A percentile compares a stretch with the other conserved stretches of the same genome.
Conservation (phyloP, 2,113 vertebrate species). For the Oriolus oriolus region DNA sequence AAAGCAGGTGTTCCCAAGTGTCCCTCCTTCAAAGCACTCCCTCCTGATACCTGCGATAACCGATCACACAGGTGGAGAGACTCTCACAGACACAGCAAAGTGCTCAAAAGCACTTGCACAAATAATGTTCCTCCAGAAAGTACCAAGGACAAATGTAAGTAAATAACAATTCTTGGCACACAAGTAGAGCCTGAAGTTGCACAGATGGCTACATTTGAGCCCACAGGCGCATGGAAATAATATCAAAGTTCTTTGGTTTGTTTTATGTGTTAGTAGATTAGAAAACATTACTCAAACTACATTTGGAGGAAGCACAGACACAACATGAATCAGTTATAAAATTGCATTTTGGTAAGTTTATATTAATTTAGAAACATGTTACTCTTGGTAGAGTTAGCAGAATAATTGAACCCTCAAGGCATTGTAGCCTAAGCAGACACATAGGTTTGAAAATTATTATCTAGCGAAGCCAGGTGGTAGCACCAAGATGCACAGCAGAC, state of each 20-base stretch:
- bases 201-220: slow-evolving; percentile 9
- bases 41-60: not conserved
- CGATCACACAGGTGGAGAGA: slow-evolving; percentile 77
- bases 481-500: accelerated
- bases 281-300: not conserved
- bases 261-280: not conserved
- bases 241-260: not conserved
- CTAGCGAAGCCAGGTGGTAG: not conserved
- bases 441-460: not conserved
- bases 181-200: slow-evolving; percentile 41
- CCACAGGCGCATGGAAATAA: not conserved
- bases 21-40: not conserved
- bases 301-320: not conserved
- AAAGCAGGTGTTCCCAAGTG: not conserved
- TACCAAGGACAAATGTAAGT: slow-evolving; percentile 69
- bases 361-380: not conserved
- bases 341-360: not conserved
- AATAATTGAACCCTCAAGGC: not conserved
- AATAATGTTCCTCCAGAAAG: not conserved
- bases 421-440: not conserved
- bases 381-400: not conserved
- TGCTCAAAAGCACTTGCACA: slow-evolving; percentile 37
- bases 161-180: slow-evolving; percentile 44
- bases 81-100: slow-evolving; percentile 76
- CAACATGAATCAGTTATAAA: not conserved